Evolutionary conservation across 1,140 invertebrate species (phyloP), one percentile per base, ranked within the genome.

Genomic region (Pogonognathellus flavescens): DNA sequence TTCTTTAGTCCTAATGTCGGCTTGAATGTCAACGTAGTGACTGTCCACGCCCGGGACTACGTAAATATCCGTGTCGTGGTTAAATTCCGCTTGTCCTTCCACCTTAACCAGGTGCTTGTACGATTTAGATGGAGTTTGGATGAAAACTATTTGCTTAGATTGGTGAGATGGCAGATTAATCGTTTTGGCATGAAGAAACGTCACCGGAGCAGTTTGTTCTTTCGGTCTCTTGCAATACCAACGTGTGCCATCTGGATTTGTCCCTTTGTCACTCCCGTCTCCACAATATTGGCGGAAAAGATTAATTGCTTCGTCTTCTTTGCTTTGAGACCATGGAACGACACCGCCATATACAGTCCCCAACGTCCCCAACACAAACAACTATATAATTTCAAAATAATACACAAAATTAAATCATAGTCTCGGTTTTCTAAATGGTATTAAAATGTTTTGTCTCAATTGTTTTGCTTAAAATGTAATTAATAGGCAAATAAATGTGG

Each of bases 21-120:
- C 70, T 18, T 76, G 25, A n/a, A 76, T 16, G 9, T 76, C 70
- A 11, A 76, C n/a, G 9, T 76, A 7, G 16, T 76, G 70, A 50
- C 11, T 16, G n/a, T 41, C 49, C 31, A 49, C 49, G 31, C 25
- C 22, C 3, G 70, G 70, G 2, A 76, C 8, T 4, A 76, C 70
- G 16, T 76, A 76, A 49, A 76, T 50, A 9, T n/a, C 41, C 1
- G 70, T 76, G 31, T 76, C 70, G 7, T 76, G 70, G 1, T 14
- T 6, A 9, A 76, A 25, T n/a, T 31, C 70, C 0, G 70, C 25
- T 16, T 76, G 4, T 3, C 70, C 70, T 9, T 50, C n/a, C n/a
- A n/a, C n/a, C n/a, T n/a, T 2, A 10, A 76, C 70, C 0, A 4
- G 8, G 70, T 76, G 70, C 14, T 76, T 76, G 41, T 41, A 14